phyloP scores from a whole-genome alignment of 2,797 vertebrate genomes.

The Heteromormyrus szaboi region DNA sequence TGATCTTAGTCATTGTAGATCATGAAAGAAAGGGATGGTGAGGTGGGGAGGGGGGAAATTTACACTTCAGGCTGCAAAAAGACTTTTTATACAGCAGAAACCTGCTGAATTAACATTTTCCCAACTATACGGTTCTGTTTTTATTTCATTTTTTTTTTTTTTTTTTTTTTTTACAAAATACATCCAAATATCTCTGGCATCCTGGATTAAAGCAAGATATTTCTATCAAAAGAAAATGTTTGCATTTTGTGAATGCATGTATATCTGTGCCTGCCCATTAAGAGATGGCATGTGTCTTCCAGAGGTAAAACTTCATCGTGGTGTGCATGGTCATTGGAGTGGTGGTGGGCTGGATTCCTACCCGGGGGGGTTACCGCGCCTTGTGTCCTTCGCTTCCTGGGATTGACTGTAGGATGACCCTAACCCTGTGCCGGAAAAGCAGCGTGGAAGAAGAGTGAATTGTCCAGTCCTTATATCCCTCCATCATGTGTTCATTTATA shows the following conservation, averaged over 20 bases:
- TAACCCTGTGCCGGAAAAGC: background rate
- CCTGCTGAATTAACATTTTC: conserved; percentile 75
- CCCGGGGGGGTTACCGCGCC: background rate
- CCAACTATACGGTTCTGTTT: conserved; percentile 65
- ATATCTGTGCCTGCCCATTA: conserved; percentile 51
- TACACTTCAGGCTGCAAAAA: conserved; percentile 69
- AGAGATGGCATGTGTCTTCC: background rate
- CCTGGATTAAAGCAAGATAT: conserved; percentile 72
- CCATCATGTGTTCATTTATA: background rate
- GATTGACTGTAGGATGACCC: background rate
- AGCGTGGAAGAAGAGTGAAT: background rate
- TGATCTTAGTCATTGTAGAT: conserved; percentile 51
- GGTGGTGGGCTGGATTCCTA: background rate
- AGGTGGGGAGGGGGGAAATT: conserved; percentile 61
- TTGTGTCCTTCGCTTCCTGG: background rate
- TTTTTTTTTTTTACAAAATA: conserved; percentile 49
- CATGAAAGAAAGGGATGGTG: conserved; percentile 41
- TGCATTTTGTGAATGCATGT: conserved; percentile 42
- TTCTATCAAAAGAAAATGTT: conserved; percentile 72
- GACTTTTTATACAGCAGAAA: conserved; percentile 62
- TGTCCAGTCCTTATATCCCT: background rate
- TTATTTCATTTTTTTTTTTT: conserved; percentile 39
- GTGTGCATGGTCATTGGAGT: background rate
- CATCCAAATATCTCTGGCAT: conserved; percentile 74
- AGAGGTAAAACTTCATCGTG: background rate